Percentiles rank a stretch among this genome's conserved stretches.
phyloP scores from a whole-genome alignment of 1,140 invertebrate species.

The Drosophila santomea region DNA sequence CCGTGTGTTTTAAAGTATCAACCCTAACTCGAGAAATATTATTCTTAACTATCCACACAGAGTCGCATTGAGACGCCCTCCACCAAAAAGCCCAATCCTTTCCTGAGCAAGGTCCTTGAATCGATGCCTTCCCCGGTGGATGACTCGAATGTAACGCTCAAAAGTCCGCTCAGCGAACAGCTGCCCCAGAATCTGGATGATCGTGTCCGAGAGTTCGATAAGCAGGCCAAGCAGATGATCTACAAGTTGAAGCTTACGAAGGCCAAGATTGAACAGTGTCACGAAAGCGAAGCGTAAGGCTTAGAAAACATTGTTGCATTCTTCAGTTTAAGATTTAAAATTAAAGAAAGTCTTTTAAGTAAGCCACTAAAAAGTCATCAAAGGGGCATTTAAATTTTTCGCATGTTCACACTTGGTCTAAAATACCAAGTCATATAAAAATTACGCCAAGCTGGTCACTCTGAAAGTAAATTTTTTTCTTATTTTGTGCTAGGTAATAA shows the following conservation, averaged over 20 bases:
- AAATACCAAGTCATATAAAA: neutral
- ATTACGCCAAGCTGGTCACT: neutral
- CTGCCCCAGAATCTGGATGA: conserved; percentile 56
- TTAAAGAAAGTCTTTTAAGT: no score
- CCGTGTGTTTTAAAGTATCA: neutral
- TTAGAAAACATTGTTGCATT: no score
- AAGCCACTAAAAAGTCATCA: no score
- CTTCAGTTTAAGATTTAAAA: no score
- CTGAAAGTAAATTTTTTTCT: neutral
- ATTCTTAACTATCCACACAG: conserved; percentile 30
- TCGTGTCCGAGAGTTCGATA: conserved; percentile 86
- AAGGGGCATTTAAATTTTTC: neutral
- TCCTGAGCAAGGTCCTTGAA: conserved; percentile 68
- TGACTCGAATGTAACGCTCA: conserved; percentile 75
- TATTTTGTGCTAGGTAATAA: neutral
- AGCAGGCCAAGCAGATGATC: conserved; percentile 87
- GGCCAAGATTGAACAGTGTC: conserved; percentile 88
- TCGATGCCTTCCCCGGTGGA: conserved; percentile 66
- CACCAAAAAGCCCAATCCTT: conserved; percentile 72
- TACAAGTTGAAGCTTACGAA: conserved; percentile 89
- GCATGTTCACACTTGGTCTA: neutral
- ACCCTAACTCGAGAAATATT: neutral
- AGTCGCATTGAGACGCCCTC: conserved; percentile 82
- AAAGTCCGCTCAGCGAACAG: conserved; percentile 60
- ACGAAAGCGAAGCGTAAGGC: conserved; percentile 87